Evolutionary conservation across 2,797 vertebrate species (phyloP).

Genomic region (Mus minutoides): DNA sequence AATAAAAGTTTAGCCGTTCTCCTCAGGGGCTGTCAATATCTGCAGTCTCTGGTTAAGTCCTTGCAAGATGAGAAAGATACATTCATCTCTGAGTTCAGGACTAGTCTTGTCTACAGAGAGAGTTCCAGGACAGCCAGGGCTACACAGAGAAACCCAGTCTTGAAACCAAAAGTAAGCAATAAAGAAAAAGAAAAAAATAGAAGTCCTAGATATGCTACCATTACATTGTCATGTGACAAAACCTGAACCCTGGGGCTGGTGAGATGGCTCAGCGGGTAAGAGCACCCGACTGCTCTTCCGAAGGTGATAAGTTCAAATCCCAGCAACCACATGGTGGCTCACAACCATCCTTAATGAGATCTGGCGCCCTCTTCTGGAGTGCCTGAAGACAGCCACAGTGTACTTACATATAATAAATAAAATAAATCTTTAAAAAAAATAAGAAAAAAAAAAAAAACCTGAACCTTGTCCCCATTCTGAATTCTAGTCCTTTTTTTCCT

Average conservation of each 20-base stretch:
- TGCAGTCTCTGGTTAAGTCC: not conserved
- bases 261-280: no score
- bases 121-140: not conserved
- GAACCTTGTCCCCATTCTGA: not conserved
- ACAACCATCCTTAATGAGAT: no score
- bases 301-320: no score
- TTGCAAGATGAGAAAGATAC: slow-evolving; percentile 35
- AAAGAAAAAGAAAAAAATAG: not conserved
- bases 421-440: no score
- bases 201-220: not conserved
- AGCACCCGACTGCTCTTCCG: no score
- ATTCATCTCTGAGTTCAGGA: not conserved
- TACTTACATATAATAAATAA: no score
- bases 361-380: no score
- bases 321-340: no score
- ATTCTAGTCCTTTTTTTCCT: not conserved
- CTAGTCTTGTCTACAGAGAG: not conserved
- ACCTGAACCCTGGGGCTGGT: not conserved
- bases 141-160: not conserved
- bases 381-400: no score
- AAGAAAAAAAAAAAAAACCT: no score
- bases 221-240: not conserved
- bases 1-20: not conserved
- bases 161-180: not conserved
- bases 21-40: slow-evolving; percentile 1